These are phyloP conservation scores for Hozukius guyotensis DNA, from an alignment of 2,797 vertebrate species.

Conservation along the genomic window DNA sequence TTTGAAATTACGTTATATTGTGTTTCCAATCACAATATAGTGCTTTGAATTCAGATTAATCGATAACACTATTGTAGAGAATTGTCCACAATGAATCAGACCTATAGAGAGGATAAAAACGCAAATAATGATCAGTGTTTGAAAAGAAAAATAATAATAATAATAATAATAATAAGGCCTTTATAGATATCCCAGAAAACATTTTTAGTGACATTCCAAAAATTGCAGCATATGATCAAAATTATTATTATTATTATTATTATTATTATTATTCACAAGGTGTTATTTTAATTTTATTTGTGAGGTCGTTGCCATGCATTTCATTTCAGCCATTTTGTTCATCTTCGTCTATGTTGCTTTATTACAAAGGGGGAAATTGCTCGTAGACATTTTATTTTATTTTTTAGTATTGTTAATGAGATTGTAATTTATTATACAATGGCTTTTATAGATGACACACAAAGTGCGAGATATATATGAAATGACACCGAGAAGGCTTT, in stretches of 20 bases:
- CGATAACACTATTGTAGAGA: constrained; percentile 27
- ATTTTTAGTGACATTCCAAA: constrained; percentile 54
- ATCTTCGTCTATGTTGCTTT: constrained; percentile 57
- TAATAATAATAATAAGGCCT: constrained; percentile 30
- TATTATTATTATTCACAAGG: constrained; percentile 51
- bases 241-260: constrained; percentile 64
- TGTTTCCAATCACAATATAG: constrained; percentile 41
- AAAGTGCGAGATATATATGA: constrained; percentile 85
- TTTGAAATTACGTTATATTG: constrained; percentile 33
- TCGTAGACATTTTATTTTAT: constrained; percentile 58
- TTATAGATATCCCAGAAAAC: constrained; percentile 40
- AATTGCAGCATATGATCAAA: constrained; percentile 63
- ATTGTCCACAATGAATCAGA: constrained; percentile 44
- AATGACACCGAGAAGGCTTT: constrained; percentile 83
- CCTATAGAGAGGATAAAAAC: background rate
- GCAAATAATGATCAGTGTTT: constrained; percentile 21
- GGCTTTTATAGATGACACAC: constrained; percentile 84
- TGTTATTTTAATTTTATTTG: constrained; percentile 35
- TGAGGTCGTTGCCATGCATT: constrained; percentile 49
- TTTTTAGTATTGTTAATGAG: constrained; percentile 70
- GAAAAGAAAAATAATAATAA: constrained; percentile 1
- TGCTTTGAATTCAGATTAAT: constrained; percentile 55
- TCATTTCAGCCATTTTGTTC: constrained; percentile 69
- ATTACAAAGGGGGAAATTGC: constrained; percentile 19
- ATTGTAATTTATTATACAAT: constrained; percentile 85